Evolutionary conservation across 1,140 invertebrate species (phyloP), one percentile per base, ranked within the genome.

Genomic region (Drosophila punjabiensis): DNA sequence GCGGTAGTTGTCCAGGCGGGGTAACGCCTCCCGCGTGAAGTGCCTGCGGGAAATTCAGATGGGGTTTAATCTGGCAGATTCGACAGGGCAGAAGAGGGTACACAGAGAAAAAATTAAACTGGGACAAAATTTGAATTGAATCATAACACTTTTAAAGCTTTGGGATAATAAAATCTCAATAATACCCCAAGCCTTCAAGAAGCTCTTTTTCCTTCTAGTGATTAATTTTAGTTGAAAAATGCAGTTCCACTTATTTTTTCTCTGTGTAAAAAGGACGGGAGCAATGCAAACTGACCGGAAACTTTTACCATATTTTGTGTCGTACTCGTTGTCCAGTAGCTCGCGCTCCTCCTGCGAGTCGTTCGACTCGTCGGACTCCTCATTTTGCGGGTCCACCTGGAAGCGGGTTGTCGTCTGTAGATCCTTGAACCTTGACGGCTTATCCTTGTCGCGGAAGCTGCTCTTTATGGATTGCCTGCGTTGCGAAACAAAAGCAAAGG

Each of bases 1-100:
- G 66, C 98, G 95, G 94, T 99, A 99, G 94, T 99, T 98, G 92
- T 99, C 98, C 85, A 98, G 93, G 55, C 98, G 94, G 10, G 98
- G 98, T 48, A 99, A 92, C 4, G 98, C 98, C 94, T 99, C 98
- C 13, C 97, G 94, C 1, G 98, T 99, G 92, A 99, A 96, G 90
- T 98, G 96, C 61, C 97, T 97, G 91, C 13, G 33, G 41, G 8
- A 3, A 10, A 30, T n/a, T 11, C 14, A 16, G 11, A 58, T 39
- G n/a, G n/a, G n/a, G 18, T 63, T 67, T 48, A 47, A 37, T 68
- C 33, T 37, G 13, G 2, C 35, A 69, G 20, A n/a, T 55, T 70
- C 47, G 43, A 50, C 43, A 59, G 50, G 13, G 5, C 16, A 69
- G 0, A 10, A 24, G 32, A n/a, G 24, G 24, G 20, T 69, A 69